Evolutionary conservation across 2,113 vertebrate genomes (phyloP), one percentile per base, ranked within the genome.

Genomic region (Grantiella picta): DNA sequence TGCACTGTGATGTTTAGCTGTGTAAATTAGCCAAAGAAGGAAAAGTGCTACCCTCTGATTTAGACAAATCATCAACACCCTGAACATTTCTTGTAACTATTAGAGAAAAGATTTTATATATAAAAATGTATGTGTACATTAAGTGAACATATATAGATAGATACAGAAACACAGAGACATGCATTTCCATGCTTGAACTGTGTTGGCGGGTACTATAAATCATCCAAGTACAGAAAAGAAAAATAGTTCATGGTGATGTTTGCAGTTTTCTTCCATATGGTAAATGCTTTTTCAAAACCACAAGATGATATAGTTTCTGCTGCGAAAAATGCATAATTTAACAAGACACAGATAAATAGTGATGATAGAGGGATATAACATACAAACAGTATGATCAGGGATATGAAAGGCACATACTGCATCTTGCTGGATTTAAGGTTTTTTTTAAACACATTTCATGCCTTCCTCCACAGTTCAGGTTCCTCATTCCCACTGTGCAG

Each of bases 381-480:
- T 36, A 81, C 44, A 72, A 82, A 77, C 38, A 83, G 57, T 52
- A 36, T 54, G 66, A 91, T 73, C 38, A 23, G 50, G 50, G 33
- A 56, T 91, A 83, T 66, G 92, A 88, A 86, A 88, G 82, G n/a
- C 44, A 92, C 76, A 29, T 66, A 61, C 47, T 83, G 54, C 57
- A 83, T 93, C 82, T 91, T 77, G 65, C 40, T 92, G 40, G 27
- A 83, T 94, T 80, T 59, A 83, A 78, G 49, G 4, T 0, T 0
- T 64, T 93, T 89, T 92, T 56, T 7, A 73, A 95, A 88, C 54
- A 73, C 53, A 52, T 96, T 93, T 96, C 64, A 75, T 96, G 76
- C 71, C 92, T 92, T 92, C 79, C 68, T 92, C 82, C 82, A 96
- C 93, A 94, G 36, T 94, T 90, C 35, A 89, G 82, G 71, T 59